Percentiles rank a stretch among this genome's conserved stretches.
Evolutionary conservation across 2,888 invertebrate species (phyloP).

Genomic region (Pyrrhosoma nymphula): DNA sequence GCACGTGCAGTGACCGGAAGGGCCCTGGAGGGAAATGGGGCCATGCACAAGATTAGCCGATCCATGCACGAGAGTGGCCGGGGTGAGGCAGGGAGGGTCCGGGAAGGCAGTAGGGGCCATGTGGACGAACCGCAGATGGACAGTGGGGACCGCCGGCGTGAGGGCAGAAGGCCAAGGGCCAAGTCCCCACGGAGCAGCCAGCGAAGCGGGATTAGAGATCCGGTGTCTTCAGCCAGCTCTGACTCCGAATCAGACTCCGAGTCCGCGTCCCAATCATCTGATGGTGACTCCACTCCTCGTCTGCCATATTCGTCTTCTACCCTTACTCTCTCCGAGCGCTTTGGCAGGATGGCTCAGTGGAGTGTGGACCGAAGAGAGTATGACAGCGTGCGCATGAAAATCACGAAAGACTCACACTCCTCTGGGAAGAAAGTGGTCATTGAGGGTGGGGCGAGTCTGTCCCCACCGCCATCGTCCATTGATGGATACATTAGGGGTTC

Average conservation of each 20-base stretch:
- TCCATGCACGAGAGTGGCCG: neutral
- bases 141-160: neutral
- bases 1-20: neutral
- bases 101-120: neutral
- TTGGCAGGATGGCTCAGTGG: conserved; percentile 96
- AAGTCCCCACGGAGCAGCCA: neutral
- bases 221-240: conserved; percentile 44
- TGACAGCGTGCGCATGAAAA: conserved; percentile 92
- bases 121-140: neutral
- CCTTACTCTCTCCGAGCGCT: conserved; percentile 90
- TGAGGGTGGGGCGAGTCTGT: conserved; percentile 69
- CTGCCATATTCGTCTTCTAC: no score
- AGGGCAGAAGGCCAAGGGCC: neutral
- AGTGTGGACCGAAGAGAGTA: conserved; percentile 91
- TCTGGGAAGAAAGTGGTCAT: conserved; percentile 76
- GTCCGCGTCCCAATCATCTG: neutral
- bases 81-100: neutral
- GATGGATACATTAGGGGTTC: conserved; percentile 49
- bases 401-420: conserved; percentile 84
- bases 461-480: conserved; percentile 36
- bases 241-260: conserved; percentile 43
- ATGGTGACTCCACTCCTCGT: conserved; percentile 76
- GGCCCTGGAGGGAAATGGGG: neutral
- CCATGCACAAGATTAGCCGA: neutral
- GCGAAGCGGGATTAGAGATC: neutral